Evolutionary conservation across 2,888 invertebrate species (phyloP).

Genomic region (Tenthredo scrophulariae): DNA sequence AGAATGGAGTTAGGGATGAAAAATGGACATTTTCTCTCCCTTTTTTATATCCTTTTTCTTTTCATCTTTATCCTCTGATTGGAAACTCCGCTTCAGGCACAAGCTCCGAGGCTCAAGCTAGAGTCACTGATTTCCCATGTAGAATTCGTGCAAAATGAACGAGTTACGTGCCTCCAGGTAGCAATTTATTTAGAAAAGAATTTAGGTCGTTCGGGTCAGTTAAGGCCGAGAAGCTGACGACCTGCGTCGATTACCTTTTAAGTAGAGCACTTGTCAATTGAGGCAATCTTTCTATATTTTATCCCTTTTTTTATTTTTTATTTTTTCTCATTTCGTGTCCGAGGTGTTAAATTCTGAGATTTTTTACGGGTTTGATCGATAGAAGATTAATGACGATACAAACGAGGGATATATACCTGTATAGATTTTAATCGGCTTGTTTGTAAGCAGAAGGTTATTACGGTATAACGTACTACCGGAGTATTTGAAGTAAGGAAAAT

Average conservation of each 20-base stretch:
- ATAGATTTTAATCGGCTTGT: constrained; percentile 15
- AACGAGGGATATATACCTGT: background rate
- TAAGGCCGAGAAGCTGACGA: constrained; percentile 60
- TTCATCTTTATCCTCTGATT: background rate
- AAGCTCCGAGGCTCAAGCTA: constrained; percentile 3
- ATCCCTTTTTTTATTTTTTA: no score
- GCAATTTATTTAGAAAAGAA: constrained; percentile 73
- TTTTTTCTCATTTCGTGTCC: constrained; percentile 17
- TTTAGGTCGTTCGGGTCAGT: constrained; percentile 71
- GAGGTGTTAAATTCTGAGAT: background rate
- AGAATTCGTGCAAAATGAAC: constrained; percentile 46
- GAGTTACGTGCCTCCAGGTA: constrained; percentile 60
- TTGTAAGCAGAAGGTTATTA: constrained; percentile 17
- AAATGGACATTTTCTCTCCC: background rate
- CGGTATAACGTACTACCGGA: background rate
- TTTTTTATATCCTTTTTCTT: background rate
- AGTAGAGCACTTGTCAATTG: constrained; percentile 33
- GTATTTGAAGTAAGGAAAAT: constrained; percentile 1
- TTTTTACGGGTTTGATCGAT: constrained; percentile 30
- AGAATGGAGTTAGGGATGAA: background rate
- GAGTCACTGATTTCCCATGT: background rate
- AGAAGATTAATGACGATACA: background rate
- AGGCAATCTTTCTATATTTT: background rate
- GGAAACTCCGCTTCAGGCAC: constrained; percentile 31
- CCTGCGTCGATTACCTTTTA: constrained; percentile 45